Base-by-base conservation (phyloP, 2,797 vertebrate species). In the Fundulus diaphanus region DNA sequence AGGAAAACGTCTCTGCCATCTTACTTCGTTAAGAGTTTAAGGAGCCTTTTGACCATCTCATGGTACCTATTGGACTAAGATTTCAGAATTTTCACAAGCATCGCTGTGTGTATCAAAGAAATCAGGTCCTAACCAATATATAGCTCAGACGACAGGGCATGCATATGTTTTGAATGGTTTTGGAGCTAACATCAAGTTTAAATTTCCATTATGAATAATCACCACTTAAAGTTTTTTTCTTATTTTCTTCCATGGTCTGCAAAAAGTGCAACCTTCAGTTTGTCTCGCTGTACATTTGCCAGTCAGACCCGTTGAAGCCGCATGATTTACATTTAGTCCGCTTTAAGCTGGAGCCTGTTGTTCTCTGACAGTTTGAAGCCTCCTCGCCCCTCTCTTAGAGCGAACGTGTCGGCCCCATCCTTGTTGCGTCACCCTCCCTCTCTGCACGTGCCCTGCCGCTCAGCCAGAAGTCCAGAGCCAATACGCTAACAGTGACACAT, bases 371-470 rank as follows among this genome's bases (percentile, higher is more conserved):
- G 72, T 77, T n/a, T 68, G 44, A 73, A 42, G 68, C 77, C 74
- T 66, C 61, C 57, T 68, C 68, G 52, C 79, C 72, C 7, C 42
- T 75, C 42, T 74, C 37, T 84, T 56, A 46, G 5, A 68, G 57
- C 11, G n/a, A 68, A 70, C 67, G 59, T 40, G 54, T 72, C 46
- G 68, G 22, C 48, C 71, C 82, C 69, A 7, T 66, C 70, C 77
- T 68, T 69, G 33, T 80, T 85, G 68, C 80, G 77, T 82, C 86
- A 84, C 12, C 56, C n/a, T 13, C 70, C 24, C 66, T 82, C 59
- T 68, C 22, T 72, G 51, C 66, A 16, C 65, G 73, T n/a, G 3
- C 40, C 52, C 63, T 1, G 20, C 70, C 68, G 66, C 40, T 81
- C 3, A 0, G 51, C 56, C 51, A 49, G 20, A 77, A 77, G 72